phyloP scores from a whole-genome alignment of 64 coral and sea anemone genomes.

The Montipora sp. region DNA sequence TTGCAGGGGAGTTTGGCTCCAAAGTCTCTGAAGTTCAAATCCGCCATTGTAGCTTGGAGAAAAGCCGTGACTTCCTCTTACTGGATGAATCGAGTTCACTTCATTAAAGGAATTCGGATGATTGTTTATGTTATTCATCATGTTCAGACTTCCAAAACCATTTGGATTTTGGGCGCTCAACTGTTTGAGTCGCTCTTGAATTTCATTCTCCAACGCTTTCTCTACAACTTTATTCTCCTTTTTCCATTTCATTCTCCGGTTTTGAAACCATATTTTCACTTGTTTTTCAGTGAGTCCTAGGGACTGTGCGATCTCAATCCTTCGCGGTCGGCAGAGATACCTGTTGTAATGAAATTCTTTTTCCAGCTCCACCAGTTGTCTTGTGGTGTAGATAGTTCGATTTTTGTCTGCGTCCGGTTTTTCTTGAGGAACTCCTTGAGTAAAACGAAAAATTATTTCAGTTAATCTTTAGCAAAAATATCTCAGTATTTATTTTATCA shows the following conservation, averaged over 20 bases:
- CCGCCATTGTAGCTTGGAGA: background rate
- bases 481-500: background rate
- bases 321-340: conserved; percentile 90
- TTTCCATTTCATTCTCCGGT: conserved; percentile 99
- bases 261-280: conserved; percentile 99
- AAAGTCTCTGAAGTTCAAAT: conserved; percentile 8
- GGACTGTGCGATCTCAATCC: conserved; percentile 97
- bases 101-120: conserved; percentile 22
- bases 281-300: conserved; percentile 95
- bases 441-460: background rate
- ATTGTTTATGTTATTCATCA: conserved; percentile 18
- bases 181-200: conserved; percentile 80
- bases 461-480: background rate
- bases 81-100: conserved; percentile 25
- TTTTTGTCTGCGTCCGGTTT: conserved; percentile 82
- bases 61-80: conserved; percentile 8
- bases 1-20: conserved; percentile 22
- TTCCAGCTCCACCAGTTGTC: conserved; percentile 94
- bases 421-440: conserved; percentile 47
- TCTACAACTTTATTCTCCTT: conserved; percentile 86
- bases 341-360: conserved; percentile 99
- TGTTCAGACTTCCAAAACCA: conserved; percentile 80
- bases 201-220: conserved; percentile 83
- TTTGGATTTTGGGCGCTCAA: conserved; percentile 82
- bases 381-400: conserved; percentile 89